These are phyloP conservation scores for Carassius carassius DNA, from an alignment of 2,113 vertebrate species.

Conservation along the genomic window DNA sequence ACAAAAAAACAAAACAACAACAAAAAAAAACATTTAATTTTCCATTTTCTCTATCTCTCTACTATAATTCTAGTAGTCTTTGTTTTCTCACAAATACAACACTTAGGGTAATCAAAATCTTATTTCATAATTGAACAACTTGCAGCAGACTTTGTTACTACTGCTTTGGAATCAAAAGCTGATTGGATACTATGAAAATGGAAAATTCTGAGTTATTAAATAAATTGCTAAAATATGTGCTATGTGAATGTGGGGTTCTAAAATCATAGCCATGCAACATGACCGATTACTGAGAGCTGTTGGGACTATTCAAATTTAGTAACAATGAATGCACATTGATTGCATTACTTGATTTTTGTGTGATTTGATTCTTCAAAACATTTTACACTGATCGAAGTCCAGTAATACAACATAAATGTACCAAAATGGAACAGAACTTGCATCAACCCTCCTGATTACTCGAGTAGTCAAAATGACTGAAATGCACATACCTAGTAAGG, in stretches of 20 bases:
- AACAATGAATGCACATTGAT: background rate
- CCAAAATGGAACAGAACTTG: background rate
- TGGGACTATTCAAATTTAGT: background rate
- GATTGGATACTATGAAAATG: too few species aligned
- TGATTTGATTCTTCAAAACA: background rate
- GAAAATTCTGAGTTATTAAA: too few species aligned
- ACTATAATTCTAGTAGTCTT: conserved; percentile 13
- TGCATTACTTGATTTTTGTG: background rate
- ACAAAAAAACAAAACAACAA: too few species aligned
- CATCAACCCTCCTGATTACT: background rate
- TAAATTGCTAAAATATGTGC: too few species aligned
- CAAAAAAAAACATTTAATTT: too few species aligned
- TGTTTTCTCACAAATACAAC: conserved; percentile 14
- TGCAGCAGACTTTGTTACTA: too few species aligned
- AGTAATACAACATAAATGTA: background rate
- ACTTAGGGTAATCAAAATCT: background rate
- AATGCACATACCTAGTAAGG: background rate
- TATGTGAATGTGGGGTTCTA: too few species aligned
- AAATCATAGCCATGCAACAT: too few species aligned
- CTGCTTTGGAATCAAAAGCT: too few species aligned
- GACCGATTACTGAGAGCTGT: background rate
- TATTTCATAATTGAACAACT: too few species aligned
- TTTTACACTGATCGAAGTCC: background rate
- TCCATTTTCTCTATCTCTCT: background rate
- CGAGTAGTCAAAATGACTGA: background rate